Conservation (phyloP, 1,140 invertebrate genomes). For the Adoxophyes honmai region DNA sequence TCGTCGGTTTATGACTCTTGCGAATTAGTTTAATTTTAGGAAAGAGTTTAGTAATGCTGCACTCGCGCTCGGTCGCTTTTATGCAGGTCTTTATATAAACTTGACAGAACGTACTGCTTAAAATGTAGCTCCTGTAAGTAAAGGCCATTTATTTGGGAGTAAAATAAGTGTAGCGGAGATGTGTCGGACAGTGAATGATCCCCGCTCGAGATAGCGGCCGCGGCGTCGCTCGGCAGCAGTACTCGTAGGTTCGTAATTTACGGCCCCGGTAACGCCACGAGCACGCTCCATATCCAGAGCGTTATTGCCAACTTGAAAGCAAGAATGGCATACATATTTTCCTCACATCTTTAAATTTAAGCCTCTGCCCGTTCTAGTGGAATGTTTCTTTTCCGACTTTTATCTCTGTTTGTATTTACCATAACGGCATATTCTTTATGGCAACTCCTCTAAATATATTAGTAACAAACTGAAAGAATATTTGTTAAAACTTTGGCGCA, state of each 20-base stretch:
- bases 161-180: constrained; percentile 11
- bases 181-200: constrained; percentile 43
- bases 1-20: constrained; percentile 1
- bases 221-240: constrained; percentile 26
- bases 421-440: background rate
- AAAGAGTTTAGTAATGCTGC: background rate
- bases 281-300: constrained; percentile 68
- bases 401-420: background rate
- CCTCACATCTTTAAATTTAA: constrained; percentile 69
- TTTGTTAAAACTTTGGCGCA: constrained; percentile 11
- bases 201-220: constrained; percentile 45
- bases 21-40: background rate
- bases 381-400: constrained; percentile 4
- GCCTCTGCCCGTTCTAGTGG: constrained; percentile 45
- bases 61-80: no score
- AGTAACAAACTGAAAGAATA: background rate
- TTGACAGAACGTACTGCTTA: background rate
- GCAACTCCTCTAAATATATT: background rate
- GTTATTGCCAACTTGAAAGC: constrained; percentile 74
- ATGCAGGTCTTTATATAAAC: no score
- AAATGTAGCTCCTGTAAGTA: background rate
- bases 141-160: constrained; percentile 2
- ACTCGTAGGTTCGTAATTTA: constrained; percentile 68
- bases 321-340: constrained; percentile 69
- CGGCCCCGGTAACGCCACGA: constrained; percentile 70